phyloP scores from a whole-genome alignment of 2,113 vertebrate species.

The Triplophysa rosa region DNA sequence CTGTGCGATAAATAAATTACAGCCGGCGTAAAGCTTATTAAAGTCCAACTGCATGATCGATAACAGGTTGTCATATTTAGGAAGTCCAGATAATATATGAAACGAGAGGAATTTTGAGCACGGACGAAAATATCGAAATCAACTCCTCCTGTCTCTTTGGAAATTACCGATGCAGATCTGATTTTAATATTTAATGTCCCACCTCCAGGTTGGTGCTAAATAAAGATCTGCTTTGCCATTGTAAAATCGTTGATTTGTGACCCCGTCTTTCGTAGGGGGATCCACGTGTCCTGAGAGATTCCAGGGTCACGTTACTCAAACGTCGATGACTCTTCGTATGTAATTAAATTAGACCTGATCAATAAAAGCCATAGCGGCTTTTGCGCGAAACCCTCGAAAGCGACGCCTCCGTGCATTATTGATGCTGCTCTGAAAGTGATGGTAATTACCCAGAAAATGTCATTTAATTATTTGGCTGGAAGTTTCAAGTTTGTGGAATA shows the following conservation, averaged over 20 bases:
- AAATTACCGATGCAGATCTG: slow-evolving; percentile 59
- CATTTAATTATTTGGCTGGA: slow-evolving; percentile 63
- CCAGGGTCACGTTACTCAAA: slow-evolving; percentile 25
- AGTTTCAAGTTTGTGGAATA: slow-evolving; percentile 47
- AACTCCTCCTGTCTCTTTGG: neutral
- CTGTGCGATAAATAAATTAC: slow-evolving; percentile 70
- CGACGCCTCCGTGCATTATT: slow-evolving; percentile 45
- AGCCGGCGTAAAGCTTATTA: slow-evolving; percentile 72
- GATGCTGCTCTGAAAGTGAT: slow-evolving; percentile 39
- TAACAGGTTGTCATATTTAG: slow-evolving; percentile 50
- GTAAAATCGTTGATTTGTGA: neutral
- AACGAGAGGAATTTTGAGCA: slow-evolving; percentile 73
- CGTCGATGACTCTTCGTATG: slow-evolving; percentile 22
- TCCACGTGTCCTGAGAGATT: slow-evolving; percentile 8
- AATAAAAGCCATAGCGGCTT: slow-evolving; percentile 25
- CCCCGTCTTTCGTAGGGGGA: neutral
- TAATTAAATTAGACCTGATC: slow-evolving; percentile 36
- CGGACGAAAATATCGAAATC: slow-evolving; percentile 70
- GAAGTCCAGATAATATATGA: slow-evolving; percentile 68
- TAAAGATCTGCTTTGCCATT: neutral
- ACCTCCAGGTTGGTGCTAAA: slow-evolving; percentile 43
- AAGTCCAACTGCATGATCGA: slow-evolving; percentile 70
- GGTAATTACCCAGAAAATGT: slow-evolving; percentile 60
- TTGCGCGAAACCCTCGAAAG: slow-evolving; percentile 40
- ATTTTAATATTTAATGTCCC: slow-evolving; percentile 65